Base-by-base conservation (phyloP, 2,797 vertebrate genomes). In the Triplophysa bombifrons region DNA sequence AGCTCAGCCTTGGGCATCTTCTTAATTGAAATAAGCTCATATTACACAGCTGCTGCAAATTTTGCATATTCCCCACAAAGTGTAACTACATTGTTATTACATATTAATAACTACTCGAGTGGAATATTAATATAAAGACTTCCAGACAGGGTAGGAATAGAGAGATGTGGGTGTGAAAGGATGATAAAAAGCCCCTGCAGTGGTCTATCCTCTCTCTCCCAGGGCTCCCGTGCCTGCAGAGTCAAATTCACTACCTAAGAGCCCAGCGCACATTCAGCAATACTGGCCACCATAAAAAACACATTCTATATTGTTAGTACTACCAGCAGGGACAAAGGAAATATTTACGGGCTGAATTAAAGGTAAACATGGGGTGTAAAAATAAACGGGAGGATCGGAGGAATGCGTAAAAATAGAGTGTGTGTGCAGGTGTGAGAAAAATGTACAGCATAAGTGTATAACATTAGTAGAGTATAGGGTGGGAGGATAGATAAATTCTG, bases 211-310 rank as follows among this genome's bases (percentile, higher is more conserved):
- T 72, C 44, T 27, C 51, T 66, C 61, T 72, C 80, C 9, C 51
- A 72, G 70, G 68, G 38, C 27, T 48, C 56, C 13, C 4, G 48
- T 41, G 63, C 63, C 41, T 73, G 68, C 82, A 73, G 46, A 70
- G 67, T 63, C 48, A 73, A 41, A 76, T 66, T 68, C 66, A 56
- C 60, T 55, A 69, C 77, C 76, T 60, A 14, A 50, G 68, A 70
- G 56, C 30, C 76, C 68, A 78, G 14, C 58, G 72, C 80, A 72
- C 74, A 83, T 74, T 78, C 80, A 84, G 71, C 82, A 80, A 34
- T 55, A 74, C 69, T 68, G 38, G 14, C 60, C 22, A 1, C 61
- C 68, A 75, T 60, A 73, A 81, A 61, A 76, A 76, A 65, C 55
- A 67, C 72, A 74, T 58, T 72, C 69, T 61, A n/a, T 56, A 58